Percentiles rank a stretch among this genome's conserved stretches.
These are phyloP conservation scores for Lucilia sericata DNA, from an alignment of 1,140 invertebrate genomes.

Conservation along the genomic window DNA sequence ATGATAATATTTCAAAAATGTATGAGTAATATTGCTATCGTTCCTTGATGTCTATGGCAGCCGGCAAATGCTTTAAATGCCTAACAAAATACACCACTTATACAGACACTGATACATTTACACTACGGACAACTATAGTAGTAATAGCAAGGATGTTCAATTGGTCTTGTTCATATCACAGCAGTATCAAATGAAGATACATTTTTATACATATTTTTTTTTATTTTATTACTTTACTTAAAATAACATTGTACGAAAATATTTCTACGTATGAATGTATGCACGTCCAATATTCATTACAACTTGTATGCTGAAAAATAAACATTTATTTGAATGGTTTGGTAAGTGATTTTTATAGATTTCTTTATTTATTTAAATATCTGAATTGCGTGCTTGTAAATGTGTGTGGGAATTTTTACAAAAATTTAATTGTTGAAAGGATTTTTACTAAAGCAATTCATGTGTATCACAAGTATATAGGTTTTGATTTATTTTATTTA, in stretches of 20 bases:
- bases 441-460: neutral
- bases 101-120: neutral
- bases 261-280: neutral
- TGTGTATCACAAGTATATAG: neutral
- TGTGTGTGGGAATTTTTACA: neutral
- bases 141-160: neutral
- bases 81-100: neutral
- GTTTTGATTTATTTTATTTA: neutral
- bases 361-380: neutral
- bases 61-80: neutral
- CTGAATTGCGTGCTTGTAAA: neutral
- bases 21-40: too few relatives aligned
- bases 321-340: neutral
- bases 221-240: neutral
- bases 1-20: too few relatives aligned
- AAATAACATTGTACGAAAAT: slow-evolving; percentile 4
- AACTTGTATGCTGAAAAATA: neutral
- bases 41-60: too few relatives aligned
- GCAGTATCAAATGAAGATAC: neutral
- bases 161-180: too few relatives aligned
- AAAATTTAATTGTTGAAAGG: neutral
- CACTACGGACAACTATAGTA: neutral
- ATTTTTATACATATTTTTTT: neutral
- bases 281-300: neutral
- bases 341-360: neutral